phyloP scores from a whole-genome alignment of 2,113 vertebrate species.

The Myiopsitta monachus region DNA sequence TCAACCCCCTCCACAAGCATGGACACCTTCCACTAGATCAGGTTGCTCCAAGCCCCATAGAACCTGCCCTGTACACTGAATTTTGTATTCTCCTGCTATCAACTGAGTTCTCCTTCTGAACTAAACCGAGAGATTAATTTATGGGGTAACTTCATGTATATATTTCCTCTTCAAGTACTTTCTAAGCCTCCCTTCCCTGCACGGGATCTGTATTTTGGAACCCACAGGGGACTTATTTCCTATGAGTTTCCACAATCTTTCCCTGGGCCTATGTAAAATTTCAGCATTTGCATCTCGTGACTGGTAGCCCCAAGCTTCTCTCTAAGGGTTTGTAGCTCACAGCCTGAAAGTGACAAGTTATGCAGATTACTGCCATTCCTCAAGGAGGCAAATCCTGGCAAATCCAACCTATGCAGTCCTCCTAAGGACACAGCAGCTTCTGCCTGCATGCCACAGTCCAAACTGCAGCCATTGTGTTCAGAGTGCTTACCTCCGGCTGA shows the following conservation, averaged over 20 bases:
- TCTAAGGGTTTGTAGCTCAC: not conserved
- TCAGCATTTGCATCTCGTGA: not conserved
- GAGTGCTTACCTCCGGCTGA: slow-evolving; percentile 69
- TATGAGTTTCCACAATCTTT: not conserved
- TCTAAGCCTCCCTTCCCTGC: not conserved
- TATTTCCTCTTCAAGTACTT: not conserved
- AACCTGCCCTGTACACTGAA: not conserved
- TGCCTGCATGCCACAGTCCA: not conserved
- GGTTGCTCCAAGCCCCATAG: not conserved
- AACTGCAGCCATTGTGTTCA: not conserved
- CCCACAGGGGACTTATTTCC: not conserved
- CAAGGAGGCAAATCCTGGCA: not conserved
- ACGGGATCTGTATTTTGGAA: not conserved
- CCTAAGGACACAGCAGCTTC: not conserved
- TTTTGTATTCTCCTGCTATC: not conserved
- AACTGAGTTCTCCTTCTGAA: not conserved
- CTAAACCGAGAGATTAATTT: not conserved
- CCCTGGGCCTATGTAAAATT: not conserved
- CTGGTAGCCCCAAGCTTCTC: not conserved
- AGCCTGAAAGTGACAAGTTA: not conserved
- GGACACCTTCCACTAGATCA: not conserved
- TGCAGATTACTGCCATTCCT: not conserved
- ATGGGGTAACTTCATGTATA: fast-evolving
- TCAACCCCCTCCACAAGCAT: not conserved
- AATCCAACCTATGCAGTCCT: not conserved